These are phyloP conservation scores for Toxotes jaculatrix DNA, from an alignment of 2,113 vertebrate genomes.

Conservation along the genomic window DNA sequence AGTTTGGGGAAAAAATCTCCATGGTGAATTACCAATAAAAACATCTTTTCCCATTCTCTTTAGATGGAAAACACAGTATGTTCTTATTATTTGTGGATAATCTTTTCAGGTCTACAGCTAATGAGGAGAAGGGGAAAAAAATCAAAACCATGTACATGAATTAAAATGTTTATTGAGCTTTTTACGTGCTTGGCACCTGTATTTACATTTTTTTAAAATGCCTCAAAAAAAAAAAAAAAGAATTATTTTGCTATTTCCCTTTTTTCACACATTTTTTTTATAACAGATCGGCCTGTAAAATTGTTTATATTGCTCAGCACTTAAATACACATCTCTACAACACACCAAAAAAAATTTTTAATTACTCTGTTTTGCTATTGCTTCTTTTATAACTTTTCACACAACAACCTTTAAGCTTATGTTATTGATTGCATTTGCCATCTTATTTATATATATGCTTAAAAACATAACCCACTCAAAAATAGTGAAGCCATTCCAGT, in stretches of 20 bases:
- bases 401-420: conserved; percentile 89
- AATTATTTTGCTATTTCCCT: conserved; percentile 85
- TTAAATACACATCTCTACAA: conserved; percentile 99
- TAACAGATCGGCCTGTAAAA: conserved; percentile 90
- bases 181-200: conserved; percentile 96
- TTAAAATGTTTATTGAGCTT: conserved; percentile 94
- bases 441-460: conserved; percentile 78
- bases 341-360: conserved; percentile 94
- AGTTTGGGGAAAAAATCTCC: neutral
- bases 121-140: conserved; percentile 22
- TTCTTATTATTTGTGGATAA: neutral
- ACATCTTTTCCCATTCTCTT: neutral
- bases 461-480: conserved; percentile 79
- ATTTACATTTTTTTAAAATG: conserved; percentile 92
- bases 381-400: conserved; percentile 88
- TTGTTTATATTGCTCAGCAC: conserved; percentile 91
- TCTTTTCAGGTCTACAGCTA: neutral
- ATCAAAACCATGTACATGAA: conserved; percentile 71
- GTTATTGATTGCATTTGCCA: conserved; percentile 84
- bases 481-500: conserved; percentile 73
- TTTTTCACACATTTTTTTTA: conserved; percentile 83
- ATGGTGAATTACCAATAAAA: neutral
- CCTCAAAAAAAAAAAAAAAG: conserved; percentile 81
- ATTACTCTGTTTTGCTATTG: conserved; percentile 89
- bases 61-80: neutral